Conservation (phyloP, 1,140 invertebrate species). For the Gonatopus flavifemur region DNA sequence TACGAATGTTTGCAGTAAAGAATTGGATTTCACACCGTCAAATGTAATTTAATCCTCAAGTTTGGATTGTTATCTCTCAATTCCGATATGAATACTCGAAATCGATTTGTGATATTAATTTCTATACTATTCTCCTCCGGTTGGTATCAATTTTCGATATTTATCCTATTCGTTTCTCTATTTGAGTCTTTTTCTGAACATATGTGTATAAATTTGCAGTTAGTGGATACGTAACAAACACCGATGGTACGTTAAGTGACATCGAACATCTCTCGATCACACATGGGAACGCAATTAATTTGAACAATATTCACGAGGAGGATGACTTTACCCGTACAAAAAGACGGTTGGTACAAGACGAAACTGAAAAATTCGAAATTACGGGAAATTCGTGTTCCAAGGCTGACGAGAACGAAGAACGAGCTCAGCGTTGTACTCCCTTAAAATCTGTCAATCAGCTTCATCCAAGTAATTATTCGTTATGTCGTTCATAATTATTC, state of each 20-base stretch:
- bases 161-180: not conserved
- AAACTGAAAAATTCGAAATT: no score
- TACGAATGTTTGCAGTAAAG: no score
- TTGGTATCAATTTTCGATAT: conserved; percentile 1
- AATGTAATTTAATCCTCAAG: no score
- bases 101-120: conserved; percentile 5
- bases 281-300: conserved; percentile 21
- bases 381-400: no score
- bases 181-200: not conserved
- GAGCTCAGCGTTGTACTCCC: not conserved
- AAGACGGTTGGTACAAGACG: no score
- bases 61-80: no score
- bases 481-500: not conserved
- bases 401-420: not conserved
- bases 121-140: conserved; percentile 6
- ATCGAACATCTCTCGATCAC: conserved; percentile 12
- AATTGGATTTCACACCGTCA: no score
- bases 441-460: not conserved
- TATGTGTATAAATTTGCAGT: conserved; percentile 6
- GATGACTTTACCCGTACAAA: no score
- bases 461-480: not conserved
- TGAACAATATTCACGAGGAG: conserved; percentile 2
- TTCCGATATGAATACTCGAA: not conserved
- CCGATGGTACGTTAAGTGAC: conserved; percentile 15
- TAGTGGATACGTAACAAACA: conserved; percentile 6